Conservation (phyloP, 1,140 invertebrate genomes). For the Drosophila sproati region DNA sequence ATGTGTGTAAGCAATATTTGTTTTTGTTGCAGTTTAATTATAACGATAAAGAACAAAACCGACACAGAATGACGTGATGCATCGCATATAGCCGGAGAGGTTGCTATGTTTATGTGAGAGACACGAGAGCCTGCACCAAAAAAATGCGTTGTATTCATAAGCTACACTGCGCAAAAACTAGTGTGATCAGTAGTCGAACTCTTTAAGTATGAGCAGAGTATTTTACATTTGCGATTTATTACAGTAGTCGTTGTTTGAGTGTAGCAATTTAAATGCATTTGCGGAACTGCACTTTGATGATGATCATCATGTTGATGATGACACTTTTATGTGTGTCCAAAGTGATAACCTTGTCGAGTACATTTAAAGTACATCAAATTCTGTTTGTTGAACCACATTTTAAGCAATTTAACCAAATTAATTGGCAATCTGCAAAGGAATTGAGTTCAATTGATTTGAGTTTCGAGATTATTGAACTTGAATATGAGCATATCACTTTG, state of each 20-base stretch:
- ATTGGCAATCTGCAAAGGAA: slow-evolving; percentile 43
- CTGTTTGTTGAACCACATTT: background rate
- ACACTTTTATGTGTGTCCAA: slow-evolving; percentile 11
- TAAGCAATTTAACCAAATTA: slow-evolving; percentile 27
- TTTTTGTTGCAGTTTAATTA: slow-evolving; percentile 72
- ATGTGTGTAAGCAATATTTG: slow-evolving; percentile 11
- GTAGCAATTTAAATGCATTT: slow-evolving; percentile 53
- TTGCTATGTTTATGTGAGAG: slow-evolving; percentile 29
- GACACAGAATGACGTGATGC: slow-evolving; percentile 76
- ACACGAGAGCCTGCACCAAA: background rate
- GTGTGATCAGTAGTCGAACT: background rate
- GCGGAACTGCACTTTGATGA: slow-evolving; percentile 50
- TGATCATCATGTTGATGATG: background rate
- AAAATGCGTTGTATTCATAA: slow-evolving; percentile 25
- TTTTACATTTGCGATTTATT: background rate
- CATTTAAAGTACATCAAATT: background rate
- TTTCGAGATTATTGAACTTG: slow-evolving; percentile 60
- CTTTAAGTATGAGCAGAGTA: too few relatives aligned
- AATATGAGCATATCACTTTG: slow-evolving; percentile 12
- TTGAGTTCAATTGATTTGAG: slow-evolving; percentile 66
- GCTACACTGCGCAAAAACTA: slow-evolving; percentile 30
- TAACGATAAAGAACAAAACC: slow-evolving; percentile 50
- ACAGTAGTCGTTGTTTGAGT: slow-evolving; percentile 1
- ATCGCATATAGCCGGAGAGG: slow-evolving; percentile 46
- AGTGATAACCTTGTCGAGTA: slow-evolving; percentile 43